phyloP scores from a whole-genome alignment of 2,797 vertebrate genomes.

The Steatocranus sp. region DNA sequence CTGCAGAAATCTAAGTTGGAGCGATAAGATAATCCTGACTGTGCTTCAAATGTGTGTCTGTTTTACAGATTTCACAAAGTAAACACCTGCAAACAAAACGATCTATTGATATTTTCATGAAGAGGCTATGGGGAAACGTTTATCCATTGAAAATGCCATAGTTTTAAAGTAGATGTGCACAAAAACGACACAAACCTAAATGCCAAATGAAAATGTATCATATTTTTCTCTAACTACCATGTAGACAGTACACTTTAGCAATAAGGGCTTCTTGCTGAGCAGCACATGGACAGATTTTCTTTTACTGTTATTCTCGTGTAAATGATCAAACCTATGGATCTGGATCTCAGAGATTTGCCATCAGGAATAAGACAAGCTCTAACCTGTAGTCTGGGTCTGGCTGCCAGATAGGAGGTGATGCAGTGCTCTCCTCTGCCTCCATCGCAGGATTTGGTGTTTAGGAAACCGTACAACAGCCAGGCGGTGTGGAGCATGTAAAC shows the following conservation, averaged over 20 bases:
- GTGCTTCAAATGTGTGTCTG: not conserved
- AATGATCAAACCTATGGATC: not conserved
- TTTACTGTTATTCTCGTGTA: not conserved
- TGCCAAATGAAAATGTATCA: rapidly evolving
- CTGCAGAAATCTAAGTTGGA: not conserved
- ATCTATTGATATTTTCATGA: not conserved
- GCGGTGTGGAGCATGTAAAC: conserved; percentile 91
- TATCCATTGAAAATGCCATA: rapidly evolving
- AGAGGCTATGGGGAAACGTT: not conserved
- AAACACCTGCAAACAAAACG: not conserved
- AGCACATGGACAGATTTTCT: not conserved
- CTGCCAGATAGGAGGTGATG: conserved; percentile 84
- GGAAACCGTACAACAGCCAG: conserved; percentile 93
- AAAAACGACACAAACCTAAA: not conserved
- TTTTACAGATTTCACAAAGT: not conserved
- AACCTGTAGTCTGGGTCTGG: conserved; percentile 87
- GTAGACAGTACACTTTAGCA: not conserved
- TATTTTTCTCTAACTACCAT: not conserved
- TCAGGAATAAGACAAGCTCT: not conserved
- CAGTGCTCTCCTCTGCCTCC: conserved; percentile 68
- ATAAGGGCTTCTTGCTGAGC: not conserved
- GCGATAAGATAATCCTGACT: not conserved
- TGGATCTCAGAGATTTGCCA: not conserved
- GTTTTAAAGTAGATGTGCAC: not conserved
- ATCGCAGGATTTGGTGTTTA: conserved; percentile 88